These are phyloP conservation scores for Myiopsitta monachus DNA, from an alignment of 2,113 vertebrate species.

Conservation along the genomic window DNA sequence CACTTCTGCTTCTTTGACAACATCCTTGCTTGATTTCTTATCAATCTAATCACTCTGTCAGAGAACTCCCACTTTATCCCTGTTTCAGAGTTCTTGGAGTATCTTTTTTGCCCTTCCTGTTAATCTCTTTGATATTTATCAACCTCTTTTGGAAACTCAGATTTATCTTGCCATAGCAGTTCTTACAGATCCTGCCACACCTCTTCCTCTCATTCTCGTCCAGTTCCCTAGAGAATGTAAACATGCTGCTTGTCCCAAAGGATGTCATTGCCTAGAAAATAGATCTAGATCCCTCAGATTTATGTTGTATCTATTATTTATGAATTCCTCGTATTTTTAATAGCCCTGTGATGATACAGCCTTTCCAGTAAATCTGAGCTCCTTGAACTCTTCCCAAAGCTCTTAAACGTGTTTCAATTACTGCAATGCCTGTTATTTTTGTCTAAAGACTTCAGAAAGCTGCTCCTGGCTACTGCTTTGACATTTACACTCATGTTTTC, in stretches of 20 bases:
- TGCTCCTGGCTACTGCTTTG: background rate
- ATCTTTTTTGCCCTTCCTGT: background rate
- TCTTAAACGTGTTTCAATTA: background rate
- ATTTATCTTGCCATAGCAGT: background rate
- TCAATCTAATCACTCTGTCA: background rate
- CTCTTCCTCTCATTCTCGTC: constrained; percentile 45
- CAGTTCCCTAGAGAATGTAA: background rate
- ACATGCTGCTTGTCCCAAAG: background rate
- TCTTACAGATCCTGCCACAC: background rate
- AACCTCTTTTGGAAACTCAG: background rate
- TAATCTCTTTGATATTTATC: background rate
- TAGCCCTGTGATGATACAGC: background rate
- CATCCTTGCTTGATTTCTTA: background rate
- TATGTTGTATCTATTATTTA: background rate
- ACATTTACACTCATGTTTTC: background rate
- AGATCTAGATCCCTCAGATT: background rate
- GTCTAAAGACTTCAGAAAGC: background rate
- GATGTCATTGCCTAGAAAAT: background rate
- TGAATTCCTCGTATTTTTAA: background rate
- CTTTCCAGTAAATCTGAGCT: background rate
- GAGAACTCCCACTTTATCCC: background rate
- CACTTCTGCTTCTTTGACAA: background rate
- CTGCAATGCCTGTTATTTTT: background rate
- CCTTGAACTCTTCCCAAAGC: background rate
- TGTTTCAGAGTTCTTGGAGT: background rate